phyloP scores from a whole-genome alignment of 1,140 invertebrate genomes.

The Acromyrmex charruanus region DNA sequence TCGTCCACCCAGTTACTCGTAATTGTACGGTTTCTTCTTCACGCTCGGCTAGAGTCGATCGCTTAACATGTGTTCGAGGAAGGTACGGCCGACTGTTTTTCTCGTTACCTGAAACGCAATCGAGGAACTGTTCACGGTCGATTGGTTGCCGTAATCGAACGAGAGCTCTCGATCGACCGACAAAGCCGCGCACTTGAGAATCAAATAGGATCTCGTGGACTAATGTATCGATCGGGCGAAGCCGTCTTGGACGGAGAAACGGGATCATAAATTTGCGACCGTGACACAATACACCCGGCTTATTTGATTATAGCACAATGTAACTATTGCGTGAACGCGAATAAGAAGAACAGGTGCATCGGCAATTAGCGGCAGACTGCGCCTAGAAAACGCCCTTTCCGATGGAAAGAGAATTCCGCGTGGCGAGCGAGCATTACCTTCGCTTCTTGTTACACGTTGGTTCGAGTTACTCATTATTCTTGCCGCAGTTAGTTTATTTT shows the following conservation, averaged over 20 bases:
- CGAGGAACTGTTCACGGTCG: slow-evolving; percentile 71
- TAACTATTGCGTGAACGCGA: slow-evolving; percentile 54
- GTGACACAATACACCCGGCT: background rate
- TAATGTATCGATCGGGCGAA: slow-evolving; percentile 31
- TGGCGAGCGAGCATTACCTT: slow-evolving; percentile 41
- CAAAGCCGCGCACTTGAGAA: slow-evolving; percentile 45
- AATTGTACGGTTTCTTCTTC: slow-evolving; percentile 59
- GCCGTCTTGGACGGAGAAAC: background rate
- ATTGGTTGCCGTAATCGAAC: slow-evolving; percentile 68
- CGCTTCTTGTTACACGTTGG: slow-evolving; percentile 56
- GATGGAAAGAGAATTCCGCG: slow-evolving; percentile 11
- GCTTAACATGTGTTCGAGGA: slow-evolving; percentile 52
- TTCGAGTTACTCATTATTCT: slow-evolving; percentile 28
- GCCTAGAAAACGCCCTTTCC: slow-evolving; percentile 66
- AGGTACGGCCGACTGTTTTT: slow-evolving; percentile 24
- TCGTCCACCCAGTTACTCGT: slow-evolving; percentile 54
- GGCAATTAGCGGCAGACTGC: slow-evolving; percentile 72
- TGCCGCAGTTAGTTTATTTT: slow-evolving; percentile 34
- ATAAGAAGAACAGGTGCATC: slow-evolving; percentile 64
- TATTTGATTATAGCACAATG: slow-evolving; percentile 62
- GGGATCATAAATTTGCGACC: background rate
- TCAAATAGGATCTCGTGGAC: slow-evolving; percentile 59
- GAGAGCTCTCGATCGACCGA: slow-evolving; percentile 38
- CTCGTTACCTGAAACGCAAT: slow-evolving; percentile 50
- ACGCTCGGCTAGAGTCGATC: slow-evolving; percentile 36